Evolutionary conservation across 2,797 vertebrate species (phyloP), one percentile per base, ranked within the genome.

Genomic region (Acomys russatus): DNA sequence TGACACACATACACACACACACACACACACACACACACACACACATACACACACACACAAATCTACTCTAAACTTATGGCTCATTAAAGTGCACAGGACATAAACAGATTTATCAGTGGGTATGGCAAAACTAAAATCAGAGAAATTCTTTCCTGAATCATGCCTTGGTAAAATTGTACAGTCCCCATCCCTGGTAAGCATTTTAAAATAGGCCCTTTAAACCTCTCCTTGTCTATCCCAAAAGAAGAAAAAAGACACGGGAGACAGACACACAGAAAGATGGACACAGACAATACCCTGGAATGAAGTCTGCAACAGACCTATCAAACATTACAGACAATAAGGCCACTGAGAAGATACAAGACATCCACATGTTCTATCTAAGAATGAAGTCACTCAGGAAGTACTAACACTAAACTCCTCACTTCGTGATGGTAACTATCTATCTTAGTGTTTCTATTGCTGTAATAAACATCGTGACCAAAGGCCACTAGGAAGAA

Each of bases 151-250:
- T 91, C 78, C 64, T 95, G 70, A 64, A 44, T 33, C 20, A 96
- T 14, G 15, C 14, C 9, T 28, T 90, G 3, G 5, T n/a, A 51
- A 30, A 78, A 71, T 70, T 88, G 12, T 3, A 25, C 70, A 85
- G 92, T 66, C 8, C 6, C 9, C 5, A 44, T 73, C 12, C 28
- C 74, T 92, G 6, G 11, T 30, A 76, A 20, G 6, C 15, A 87
- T 35, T 8, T 96, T 94, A 64, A 84, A 88, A 91, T 33, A 89
- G 71, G 23, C n/a, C 3, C 12, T n/a, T 80, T 82, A 49, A 66
- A 73, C 9, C 1, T 82, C 30, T 68, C 2, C 44, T 44, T 3
- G 2, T 12, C 4, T 30, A 7, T 6, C 15, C 80, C 54, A 54
- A 10, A 61, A 88, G 17, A 82, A 15, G 44, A 10, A 71, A 1